A percentile compares a stretch with the other conserved stretches of the same genome.
Conservation (phyloP, 1,140 invertebrate genomes). For the Plutomurus gul region DNA sequence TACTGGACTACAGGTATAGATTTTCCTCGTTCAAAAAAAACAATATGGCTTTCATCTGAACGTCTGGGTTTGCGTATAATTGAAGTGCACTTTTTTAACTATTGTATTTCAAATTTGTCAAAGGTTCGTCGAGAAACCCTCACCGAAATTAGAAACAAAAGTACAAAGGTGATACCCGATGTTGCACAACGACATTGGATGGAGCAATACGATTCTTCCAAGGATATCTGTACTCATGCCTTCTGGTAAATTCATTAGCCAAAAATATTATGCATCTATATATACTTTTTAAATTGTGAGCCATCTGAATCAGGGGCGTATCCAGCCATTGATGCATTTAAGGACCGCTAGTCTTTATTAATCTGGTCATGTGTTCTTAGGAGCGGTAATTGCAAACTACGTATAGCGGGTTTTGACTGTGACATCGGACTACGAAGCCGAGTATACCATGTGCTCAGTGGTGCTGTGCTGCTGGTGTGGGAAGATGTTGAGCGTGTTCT, state of each 20-base stretch:
- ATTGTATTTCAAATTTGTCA: conserved; percentile 56
- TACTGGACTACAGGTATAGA: conserved; percentile 75
- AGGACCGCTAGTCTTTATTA: too few relatives aligned
- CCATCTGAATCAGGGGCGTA: too few relatives aligned
- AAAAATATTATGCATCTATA: too few relatives aligned
- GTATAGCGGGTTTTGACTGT: conserved; percentile 77
- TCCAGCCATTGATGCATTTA: too few relatives aligned
- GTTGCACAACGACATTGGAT: conserved; percentile 85
- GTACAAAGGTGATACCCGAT: conserved; percentile 75
- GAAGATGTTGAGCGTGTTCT: conserved; percentile 80
- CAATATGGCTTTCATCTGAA: background rate
- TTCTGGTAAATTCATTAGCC: conserved; percentile 72
- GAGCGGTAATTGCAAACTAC: conserved; percentile 83
- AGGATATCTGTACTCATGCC: conserved; percentile 84
- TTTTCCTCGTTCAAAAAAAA: background rate
- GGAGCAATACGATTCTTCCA: conserved; percentile 83
- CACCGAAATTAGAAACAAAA: conserved; percentile 89
- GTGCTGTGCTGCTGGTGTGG: conserved; percentile 94
- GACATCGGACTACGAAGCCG: conserved; percentile 89
- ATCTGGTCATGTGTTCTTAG: conserved; percentile 56
- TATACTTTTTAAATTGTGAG: too few relatives aligned
- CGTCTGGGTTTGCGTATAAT: background rate
- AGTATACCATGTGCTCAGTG: conserved; percentile 90
- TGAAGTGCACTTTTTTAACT: background rate
- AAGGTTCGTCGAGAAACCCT: conserved; percentile 81